Base-by-base conservation (phyloP, 1,140 invertebrate species). In the Campoletis sonorensis region DNA sequence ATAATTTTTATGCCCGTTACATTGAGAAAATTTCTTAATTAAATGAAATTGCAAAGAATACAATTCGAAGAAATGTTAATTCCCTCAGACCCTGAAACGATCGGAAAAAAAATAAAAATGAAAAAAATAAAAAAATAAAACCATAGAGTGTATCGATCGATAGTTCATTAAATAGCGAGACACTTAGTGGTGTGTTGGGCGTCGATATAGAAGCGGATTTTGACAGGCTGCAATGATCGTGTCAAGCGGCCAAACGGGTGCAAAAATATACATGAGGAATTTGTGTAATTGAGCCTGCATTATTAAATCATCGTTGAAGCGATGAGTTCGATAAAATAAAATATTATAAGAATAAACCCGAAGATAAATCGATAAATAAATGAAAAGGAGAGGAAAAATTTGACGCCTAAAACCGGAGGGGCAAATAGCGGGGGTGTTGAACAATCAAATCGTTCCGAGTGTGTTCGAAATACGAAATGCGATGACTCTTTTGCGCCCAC, bases 211-310 rank as follows among this genome's bases (percentile, higher is more conserved):
- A 64, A 64, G 18, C 18, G 18, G 16, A 33, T 76, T 76, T 76
- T 40, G 75, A 77, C 75, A 77, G 61, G 51, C 54, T 10, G 51
- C 54, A 77, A 77, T 77, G 23, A 61, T 77, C 27, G 54, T 54
- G 54, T 77, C 54, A 58, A 15, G 37, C 26, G 10, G 54, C 21
- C 4, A 67, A 67, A 67, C 61, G 1, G 18, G 15, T 2, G 1
- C 54, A 4, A 23, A 4, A n/a, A n/a, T n/a, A n/a, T n/a, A 21
- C 21, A 13, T 21, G 5, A 23, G 21, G 2, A 40, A 26, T 51
- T 0, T 23, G 16, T 8, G 75, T 64, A 64, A 77, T 64, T 64
- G 75, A 77, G 51, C 75, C 75, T 76, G 75, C 75, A 77, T 77
- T 77, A 77, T 77, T 77, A 77, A 77, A 77, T 64, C 75, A 8